These are phyloP conservation scores for Melanerpes aurifrons DNA, from an alignment of 2,113 vertebrate genomes.

Conservation along the genomic window DNA sequence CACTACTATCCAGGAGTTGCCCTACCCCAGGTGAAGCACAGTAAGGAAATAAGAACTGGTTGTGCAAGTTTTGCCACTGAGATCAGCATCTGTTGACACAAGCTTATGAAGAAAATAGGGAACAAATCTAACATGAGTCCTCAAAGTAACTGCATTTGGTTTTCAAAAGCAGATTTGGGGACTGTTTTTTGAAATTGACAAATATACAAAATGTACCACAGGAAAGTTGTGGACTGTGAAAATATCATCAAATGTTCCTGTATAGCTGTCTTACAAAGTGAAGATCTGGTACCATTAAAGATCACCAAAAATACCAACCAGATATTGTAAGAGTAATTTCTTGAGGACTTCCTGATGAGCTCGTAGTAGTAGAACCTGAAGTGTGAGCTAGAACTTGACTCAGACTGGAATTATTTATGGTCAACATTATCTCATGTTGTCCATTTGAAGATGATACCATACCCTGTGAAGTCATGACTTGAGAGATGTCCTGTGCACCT, in stretches of 20 bases:
- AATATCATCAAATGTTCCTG: background rate
- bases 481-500: constrained; percentile 91
- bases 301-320: constrained; percentile 77
- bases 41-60: background rate
- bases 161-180: background rate
- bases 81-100: background rate
- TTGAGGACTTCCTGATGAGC: constrained; percentile 83
- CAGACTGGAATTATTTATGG: constrained; percentile 95
- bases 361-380: constrained; percentile 64
- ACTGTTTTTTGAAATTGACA: background rate
- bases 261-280: background rate
- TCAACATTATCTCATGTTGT: constrained; percentile 93
- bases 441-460: constrained; percentile 81
- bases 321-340: constrained; percentile 98
- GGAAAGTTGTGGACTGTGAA: background rate
- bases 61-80: rapidly evolving
- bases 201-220: rapidly evolving
- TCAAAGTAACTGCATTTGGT: background rate
- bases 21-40: background rate
- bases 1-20: background rate
- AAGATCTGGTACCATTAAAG: background rate
- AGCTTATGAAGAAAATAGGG: background rate
- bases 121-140: rapidly evolving
- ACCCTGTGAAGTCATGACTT: constrained; percentile 86
- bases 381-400: constrained; percentile 91